Evolutionary conservation across 2,888 invertebrate species (phyloP).

Genomic region (Thereva unica): DNA sequence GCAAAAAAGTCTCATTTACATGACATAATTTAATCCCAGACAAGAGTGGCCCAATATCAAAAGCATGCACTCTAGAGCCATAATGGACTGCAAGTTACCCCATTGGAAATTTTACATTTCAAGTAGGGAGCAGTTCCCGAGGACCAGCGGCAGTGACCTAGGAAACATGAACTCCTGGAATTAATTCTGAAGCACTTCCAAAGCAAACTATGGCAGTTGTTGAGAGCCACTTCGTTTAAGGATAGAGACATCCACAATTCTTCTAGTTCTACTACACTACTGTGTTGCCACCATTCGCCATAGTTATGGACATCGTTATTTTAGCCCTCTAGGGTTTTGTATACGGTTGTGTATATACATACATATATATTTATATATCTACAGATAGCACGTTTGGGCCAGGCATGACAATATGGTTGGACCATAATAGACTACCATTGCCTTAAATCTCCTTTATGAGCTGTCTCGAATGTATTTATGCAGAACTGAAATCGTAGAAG

Average conservation of each 20-base stretch:
- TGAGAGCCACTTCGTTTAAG: constrained; percentile 24
- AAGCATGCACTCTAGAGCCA: constrained; percentile 34
- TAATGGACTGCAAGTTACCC: constrained; percentile 26
- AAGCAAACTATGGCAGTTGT: constrained; percentile 33
- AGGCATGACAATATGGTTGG: constrained; percentile 32
- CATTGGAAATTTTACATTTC: constrained; percentile 31
- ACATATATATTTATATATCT: too few species aligned
- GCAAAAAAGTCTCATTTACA: constrained; percentile 38
- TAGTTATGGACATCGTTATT: neutral
- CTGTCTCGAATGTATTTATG: constrained; percentile 34
- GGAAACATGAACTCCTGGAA: constrained; percentile 32
- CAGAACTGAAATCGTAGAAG: constrained; percentile 31
- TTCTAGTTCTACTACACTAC: constrained; percentile 17
- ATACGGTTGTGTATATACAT: too few species aligned
- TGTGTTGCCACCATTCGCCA: neutral
- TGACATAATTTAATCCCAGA: constrained; percentile 41
- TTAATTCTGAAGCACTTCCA: constrained; percentile 34
- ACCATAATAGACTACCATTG: constrained; percentile 31
- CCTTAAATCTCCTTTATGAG: constrained; percentile 37
- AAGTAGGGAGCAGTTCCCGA: constrained; percentile 18
- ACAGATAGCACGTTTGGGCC: constrained; percentile 8
- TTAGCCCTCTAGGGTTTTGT: too few species aligned
- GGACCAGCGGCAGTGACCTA: constrained; percentile 24
- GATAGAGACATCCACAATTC: constrained; percentile 22
- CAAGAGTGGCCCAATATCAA: constrained; percentile 41